These are phyloP conservation scores for Mixornis gularis DNA, from an alignment of 2,113 vertebrate species.

Conservation along the genomic window DNA sequence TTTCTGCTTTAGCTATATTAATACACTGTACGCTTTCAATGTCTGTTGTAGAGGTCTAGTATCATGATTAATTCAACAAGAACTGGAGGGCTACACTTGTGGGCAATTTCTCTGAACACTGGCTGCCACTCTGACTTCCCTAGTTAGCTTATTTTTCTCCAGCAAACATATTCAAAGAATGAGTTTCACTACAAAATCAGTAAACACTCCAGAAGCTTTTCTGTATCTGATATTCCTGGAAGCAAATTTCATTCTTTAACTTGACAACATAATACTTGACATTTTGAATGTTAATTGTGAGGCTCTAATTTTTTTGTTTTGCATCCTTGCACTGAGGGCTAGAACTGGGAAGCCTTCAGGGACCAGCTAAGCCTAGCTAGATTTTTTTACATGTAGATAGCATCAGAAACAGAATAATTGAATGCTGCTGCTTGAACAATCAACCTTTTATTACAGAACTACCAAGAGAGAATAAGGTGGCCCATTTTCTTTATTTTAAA, in stretches of 20 bases:
- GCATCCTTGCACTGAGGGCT: background rate
- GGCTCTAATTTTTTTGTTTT: background rate
- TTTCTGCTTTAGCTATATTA: background rate
- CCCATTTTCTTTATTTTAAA: constrained; percentile 47
- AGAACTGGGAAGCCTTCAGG: constrained; percentile 7
- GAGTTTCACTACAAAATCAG: background rate
- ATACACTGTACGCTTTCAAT: background rate
- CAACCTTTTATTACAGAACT: constrained; percentile 46
- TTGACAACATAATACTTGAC: background rate
- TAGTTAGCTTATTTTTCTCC: background rate
- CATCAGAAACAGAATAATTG: constrained; percentile 61
- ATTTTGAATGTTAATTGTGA: background rate
- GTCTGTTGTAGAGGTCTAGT: background rate
- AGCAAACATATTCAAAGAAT: background rate
- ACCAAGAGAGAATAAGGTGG: constrained; percentile 13
- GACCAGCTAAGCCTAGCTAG: background rate
- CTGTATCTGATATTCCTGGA: background rate
- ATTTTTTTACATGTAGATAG: constrained; percentile 58
- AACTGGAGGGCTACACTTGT: background rate
- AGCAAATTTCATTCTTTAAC: background rate
- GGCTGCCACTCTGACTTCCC: background rate
- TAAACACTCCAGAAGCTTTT: background rate
- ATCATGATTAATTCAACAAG: background rate
- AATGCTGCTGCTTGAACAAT: constrained; percentile 59
- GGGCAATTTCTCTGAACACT: background rate